Base-by-base conservation (phyloP, 2,113 vertebrate species). In the Pituophis catenifer region DNA sequence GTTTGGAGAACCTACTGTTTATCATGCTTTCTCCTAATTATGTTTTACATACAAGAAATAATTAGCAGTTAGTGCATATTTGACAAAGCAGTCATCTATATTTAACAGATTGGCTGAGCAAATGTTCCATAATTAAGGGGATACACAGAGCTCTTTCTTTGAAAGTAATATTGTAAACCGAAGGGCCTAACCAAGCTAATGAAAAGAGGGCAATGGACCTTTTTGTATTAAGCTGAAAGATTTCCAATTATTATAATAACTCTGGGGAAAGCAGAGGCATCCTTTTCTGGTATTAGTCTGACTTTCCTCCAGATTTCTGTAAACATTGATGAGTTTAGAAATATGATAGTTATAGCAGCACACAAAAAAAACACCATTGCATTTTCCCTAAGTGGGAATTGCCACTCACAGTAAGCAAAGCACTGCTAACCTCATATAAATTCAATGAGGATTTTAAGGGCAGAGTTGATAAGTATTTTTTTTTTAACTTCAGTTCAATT, bases 31-130 rank as follows among this genome's bases (percentile, higher is more conserved):
- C 91, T 92, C 86, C 53, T 65, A 92, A 85, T 58, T 17, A 50
- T 70, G 7, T 94, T 92, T 94, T 88, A 59, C 33, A 53, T 15
- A 55, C 58, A 94, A 90, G 8, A 85, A 92, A 89, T 92, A 70
- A 93, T 92, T 57, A 95, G 58, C 23, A 70, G 54, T 26, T 88
- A 38, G 13, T 86, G 54, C 55, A 86, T 88, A 59, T 92, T 88
- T 93, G 65, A 52, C 89, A 85, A 92, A 94, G 23, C 48, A 89
- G 26, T 81, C 65, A 48, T n/a, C 6, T 89, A 54, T 86, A 48
- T 29, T 92, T 90, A 86, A 33, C 50, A 94, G 93, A 21, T 90
- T 93, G 91, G 29, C 24, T 58, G 81, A 59, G n/a, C 5, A 94
- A 93, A 92, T 44, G 90, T 92, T 91, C 91, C 70, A 48, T 29